These are phyloP conservation scores for Drosophila lini DNA, from an alignment of 1,140 invertebrate species.

Conservation along the genomic window DNA sequence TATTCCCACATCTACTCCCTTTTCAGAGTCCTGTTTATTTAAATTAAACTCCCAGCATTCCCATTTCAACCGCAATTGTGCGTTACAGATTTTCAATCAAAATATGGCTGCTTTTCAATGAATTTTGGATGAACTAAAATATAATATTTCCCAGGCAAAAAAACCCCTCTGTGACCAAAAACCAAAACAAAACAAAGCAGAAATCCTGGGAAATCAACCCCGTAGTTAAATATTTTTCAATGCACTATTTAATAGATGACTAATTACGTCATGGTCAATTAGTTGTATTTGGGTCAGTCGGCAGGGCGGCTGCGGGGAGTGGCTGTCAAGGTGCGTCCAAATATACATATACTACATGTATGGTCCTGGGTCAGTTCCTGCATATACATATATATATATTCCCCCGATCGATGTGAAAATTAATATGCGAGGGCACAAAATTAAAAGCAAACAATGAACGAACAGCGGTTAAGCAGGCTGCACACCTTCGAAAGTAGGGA, in stretches of 20 bases:
- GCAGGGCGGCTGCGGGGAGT: slow-evolving; percentile 25
- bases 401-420: slow-evolving; percentile 69
- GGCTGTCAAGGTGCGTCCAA: slow-evolving; percentile 43
- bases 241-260: slow-evolving; percentile 65
- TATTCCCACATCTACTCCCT: neutral
- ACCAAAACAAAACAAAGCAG: slow-evolving; percentile 39
- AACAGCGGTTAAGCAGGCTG: slow-evolving; percentile 29
- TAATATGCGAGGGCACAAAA: slow-evolving; percentile 53
- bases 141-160: slow-evolving; percentile 51
- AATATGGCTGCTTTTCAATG: slow-evolving; percentile 52
- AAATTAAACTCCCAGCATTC: neutral
- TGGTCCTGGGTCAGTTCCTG: slow-evolving; percentile 38
- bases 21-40: neutral
- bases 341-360: neutral
- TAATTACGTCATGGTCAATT: slow-evolving; percentile 80
- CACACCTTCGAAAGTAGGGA: slow-evolving; percentile 29
- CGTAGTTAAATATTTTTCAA: slow-evolving; percentile 46
- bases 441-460: slow-evolving; percentile 56
- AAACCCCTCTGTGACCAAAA: slow-evolving; percentile 26
- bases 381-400: neutral
- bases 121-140: slow-evolving; percentile 34
- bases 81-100: slow-evolving; percentile 21
- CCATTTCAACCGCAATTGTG: slow-evolving; percentile 1
- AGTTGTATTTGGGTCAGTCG: slow-evolving; percentile 67
- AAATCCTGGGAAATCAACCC: slow-evolving; percentile 47